phyloP scores from a whole-genome alignment of 2,797 vertebrate genomes.

The Liparis tanakae region DNA sequence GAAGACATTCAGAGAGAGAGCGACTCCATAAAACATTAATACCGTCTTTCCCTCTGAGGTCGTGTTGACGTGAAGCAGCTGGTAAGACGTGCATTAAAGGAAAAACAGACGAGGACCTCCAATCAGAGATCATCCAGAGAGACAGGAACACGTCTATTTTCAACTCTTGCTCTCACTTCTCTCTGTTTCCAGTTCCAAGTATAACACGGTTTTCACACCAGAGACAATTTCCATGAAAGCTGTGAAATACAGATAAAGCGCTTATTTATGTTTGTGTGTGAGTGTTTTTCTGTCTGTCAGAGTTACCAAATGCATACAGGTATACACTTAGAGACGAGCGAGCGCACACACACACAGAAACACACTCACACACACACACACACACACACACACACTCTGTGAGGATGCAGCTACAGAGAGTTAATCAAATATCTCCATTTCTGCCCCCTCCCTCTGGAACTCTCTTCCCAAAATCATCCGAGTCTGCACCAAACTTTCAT shows the following conservation, averaged over 20 bases:
- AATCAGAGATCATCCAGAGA: neutral
- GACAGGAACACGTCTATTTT: conserved; percentile 24
- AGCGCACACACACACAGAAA: conserved; percentile 10
- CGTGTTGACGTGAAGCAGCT: conserved; percentile 1
- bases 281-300: conserved; percentile 13
- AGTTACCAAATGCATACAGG: conserved; percentile 23
- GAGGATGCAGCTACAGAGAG: too few species aligned
- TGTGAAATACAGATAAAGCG: conserved; percentile 53
- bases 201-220: conserved; percentile 57
- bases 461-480: too few species aligned
- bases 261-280: conserved; percentile 3
- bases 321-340: neutral
- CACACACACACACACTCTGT: conserved; percentile 10
- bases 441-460: too few species aligned
- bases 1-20: conserved; percentile 24
- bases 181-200: conserved; percentile 46
- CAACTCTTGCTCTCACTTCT: conserved; percentile 33
- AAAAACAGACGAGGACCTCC: conserved; percentile 9
- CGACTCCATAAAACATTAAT: conserved; percentile 54
- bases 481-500: too few species aligned
- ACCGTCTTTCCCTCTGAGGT: conserved; percentile 11
- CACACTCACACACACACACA: too few species aligned
- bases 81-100: conserved; percentile 6
- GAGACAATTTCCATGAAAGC: conserved; percentile 49
- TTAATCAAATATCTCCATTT: too few species aligned